phyloP scores from a whole-genome alignment of 1,140 invertebrate genomes.

The Periplaneta americana region DNA sequence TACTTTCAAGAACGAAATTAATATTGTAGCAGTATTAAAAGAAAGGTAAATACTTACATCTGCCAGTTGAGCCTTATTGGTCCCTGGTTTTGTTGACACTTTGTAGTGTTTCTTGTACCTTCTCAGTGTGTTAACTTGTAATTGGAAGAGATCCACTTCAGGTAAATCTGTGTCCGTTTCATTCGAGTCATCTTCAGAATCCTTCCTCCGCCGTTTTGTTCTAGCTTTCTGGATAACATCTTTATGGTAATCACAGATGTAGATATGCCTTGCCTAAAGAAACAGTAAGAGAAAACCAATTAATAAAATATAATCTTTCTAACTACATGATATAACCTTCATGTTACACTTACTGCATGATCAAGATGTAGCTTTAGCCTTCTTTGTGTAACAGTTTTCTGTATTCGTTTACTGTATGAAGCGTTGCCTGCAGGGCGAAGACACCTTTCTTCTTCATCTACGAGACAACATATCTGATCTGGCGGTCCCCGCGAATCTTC shows the following conservation, averaged over 20 bases:
- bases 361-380: conserved; percentile 86
- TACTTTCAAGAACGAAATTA: background rate
- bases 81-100: conserved; percentile 78
- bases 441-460: conserved; percentile 86
- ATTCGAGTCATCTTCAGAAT: conserved; percentile 89
- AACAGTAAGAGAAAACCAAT: background rate
- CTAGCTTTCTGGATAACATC: conserved; percentile 89
- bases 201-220: conserved; percentile 78
- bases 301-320: background rate
- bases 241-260: conserved; percentile 96
- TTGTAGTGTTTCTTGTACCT: conserved; percentile 93
- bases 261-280: conserved; percentile 82
- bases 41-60: conserved; percentile 66
- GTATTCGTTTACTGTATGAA: conserved; percentile 93
- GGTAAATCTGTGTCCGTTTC: conserved; percentile 82
- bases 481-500: conserved; percentile 75
- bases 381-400: conserved; percentile 91
- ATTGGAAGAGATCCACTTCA: conserved; percentile 87
- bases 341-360: conserved; percentile 54
- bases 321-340: background rate
- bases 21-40: background rate
- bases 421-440: conserved; percentile 86
- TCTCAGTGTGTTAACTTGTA: conserved; percentile 88
- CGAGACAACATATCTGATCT: conserved; percentile 90
- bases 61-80: conserved; percentile 92